A percentile compares a stretch with the other conserved stretches of the same genome.
phyloP scores from a whole-genome alignment of 1,140 invertebrate species.

The honey bee (Apis mellifera) region DNA sequence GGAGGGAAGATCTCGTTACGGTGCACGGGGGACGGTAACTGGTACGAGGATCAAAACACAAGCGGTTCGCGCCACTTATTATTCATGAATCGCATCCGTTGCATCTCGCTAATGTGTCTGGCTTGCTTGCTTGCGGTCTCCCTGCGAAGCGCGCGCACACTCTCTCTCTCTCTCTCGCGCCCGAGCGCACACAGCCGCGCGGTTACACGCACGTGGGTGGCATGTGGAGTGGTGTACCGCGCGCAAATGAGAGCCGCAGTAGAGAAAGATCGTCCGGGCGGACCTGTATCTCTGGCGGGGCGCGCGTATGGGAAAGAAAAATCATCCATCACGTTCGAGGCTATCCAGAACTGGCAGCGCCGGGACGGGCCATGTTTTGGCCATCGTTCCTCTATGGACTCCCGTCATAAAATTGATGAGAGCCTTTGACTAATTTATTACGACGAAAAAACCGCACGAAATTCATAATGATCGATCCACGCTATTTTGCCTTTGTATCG shows the following conservation, averaged over 20 bases:
- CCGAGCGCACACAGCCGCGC: slow-evolving; percentile 29
- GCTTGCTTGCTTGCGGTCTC: slow-evolving; percentile 30
- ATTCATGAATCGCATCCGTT: slow-evolving; percentile 56
- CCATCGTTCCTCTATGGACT: slow-evolving; percentile 73
- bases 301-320: slow-evolving; percentile 71
- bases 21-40: slow-evolving; percentile 3
- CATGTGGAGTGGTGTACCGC: slow-evolving; percentile 32
- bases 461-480: slow-evolving; percentile 74
- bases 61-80: slow-evolving; percentile 57
- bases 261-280: slow-evolving; percentile 56
- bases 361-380: slow-evolving; percentile 76
- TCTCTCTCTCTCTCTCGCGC: background rate
- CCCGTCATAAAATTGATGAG: slow-evolving; percentile 78
- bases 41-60: slow-evolving; percentile 56
- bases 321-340: slow-evolving; percentile 81
- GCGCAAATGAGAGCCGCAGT: slow-evolving; percentile 62
- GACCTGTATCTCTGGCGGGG: slow-evolving; percentile 19
- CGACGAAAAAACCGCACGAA: slow-evolving; percentile 73
- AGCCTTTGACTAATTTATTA: slow-evolving; percentile 80
- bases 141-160: slow-evolving; percentile 9
- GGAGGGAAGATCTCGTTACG: slow-evolving; percentile 27
- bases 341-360: slow-evolving; percentile 71
- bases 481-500: slow-evolving; percentile 39
- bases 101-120: slow-evolving; percentile 53
- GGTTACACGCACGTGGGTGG: slow-evolving; percentile 64